phyloP scores from a whole-genome alignment of 2,113 vertebrate genomes.

The Rhabdornis inornatus region DNA sequence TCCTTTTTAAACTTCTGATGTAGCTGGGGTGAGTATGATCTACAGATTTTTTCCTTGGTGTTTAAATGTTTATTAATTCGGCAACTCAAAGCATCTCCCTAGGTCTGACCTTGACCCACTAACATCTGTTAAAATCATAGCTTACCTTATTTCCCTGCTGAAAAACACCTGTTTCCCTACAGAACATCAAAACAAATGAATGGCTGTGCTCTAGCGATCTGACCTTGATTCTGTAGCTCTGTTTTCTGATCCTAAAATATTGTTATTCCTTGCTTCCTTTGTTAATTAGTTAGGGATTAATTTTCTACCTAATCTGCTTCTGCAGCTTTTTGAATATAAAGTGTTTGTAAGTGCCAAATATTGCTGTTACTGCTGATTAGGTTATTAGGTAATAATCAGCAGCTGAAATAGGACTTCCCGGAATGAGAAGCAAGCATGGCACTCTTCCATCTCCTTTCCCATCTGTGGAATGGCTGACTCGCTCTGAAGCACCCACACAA shows the following conservation, averaged over 20 bases:
- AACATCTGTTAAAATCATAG: slow-evolving; percentile 1
- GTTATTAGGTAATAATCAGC: slow-evolving; percentile 56
- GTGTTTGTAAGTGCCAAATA: slow-evolving; percentile 36
- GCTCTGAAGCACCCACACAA: rapidly evolving
- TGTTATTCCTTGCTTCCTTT: neutral
- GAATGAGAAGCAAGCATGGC: neutral
- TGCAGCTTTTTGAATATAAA: slow-evolving; percentile 40
- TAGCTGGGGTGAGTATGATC: neutral
- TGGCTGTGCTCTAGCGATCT: neutral
- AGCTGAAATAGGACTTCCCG: slow-evolving; percentile 41
- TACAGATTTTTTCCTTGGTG: neutral
- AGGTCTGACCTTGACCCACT: neutral
- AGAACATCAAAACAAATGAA: neutral
- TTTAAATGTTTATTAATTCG: slow-evolving; percentile 15
- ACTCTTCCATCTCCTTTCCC: neutral
- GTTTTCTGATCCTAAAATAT: neutral
- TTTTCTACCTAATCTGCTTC: slow-evolving; percentile 33
- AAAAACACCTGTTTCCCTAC: neutral
- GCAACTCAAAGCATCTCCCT: neutral
- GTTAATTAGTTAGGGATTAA: slow-evolving; percentile 36
- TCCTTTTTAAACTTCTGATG: neutral
- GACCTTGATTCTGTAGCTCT: neutral
- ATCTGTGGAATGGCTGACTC: rapidly evolving
- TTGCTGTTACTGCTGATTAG: slow-evolving; percentile 45
- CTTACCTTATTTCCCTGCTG: neutral